A percentile compares a stretch with the other conserved stretches of the same genome.
Conservation (phyloP, 2,797 vertebrate genomes). For the Sebastolobus alascanus region DNA sequence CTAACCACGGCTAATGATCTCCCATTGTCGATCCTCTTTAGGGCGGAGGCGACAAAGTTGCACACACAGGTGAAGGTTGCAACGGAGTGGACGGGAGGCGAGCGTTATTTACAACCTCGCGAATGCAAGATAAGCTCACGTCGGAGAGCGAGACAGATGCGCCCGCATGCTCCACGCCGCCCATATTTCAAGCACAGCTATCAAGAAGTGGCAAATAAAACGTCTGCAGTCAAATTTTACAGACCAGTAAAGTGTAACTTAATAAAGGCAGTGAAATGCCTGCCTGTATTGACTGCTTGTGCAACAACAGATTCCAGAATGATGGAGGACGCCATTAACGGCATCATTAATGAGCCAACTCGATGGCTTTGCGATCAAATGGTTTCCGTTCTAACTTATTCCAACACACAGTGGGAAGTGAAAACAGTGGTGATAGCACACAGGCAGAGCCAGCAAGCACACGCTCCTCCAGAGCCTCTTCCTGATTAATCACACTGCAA, state of each 20-base stretch:
- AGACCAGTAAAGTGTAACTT: slow-evolving; percentile 83
- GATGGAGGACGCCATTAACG: slow-evolving; percentile 81
- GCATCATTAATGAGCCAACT: slow-evolving; percentile 77
- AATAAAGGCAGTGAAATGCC: slow-evolving; percentile 72
- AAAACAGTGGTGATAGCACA: slow-evolving; percentile 66
- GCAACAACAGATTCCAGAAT: slow-evolving; percentile 73
- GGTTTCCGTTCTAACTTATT: slow-evolving; percentile 69
- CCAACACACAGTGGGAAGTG: slow-evolving; percentile 72
- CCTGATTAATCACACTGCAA: slow-evolving; percentile 75
- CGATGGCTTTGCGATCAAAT: slow-evolving; percentile 75
- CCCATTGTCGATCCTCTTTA: slow-evolving; percentile 54
- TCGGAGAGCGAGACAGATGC: slow-evolving; percentile 48
- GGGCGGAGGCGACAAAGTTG: slow-evolving; percentile 34
- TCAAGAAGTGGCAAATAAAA: slow-evolving; percentile 80
- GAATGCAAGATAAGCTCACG: slow-evolving; percentile 46
- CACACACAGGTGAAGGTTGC: slow-evolving; percentile 56
- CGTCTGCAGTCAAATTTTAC: slow-evolving; percentile 82
- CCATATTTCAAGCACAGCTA: slow-evolving; percentile 70
- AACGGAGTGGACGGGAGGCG: slow-evolving; percentile 25
- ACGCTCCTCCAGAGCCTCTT: slow-evolving; percentile 50
- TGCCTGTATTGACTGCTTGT: slow-evolving; percentile 66
- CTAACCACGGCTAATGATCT: slow-evolving; percentile 74
- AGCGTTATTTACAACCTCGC: slow-evolving; percentile 68
- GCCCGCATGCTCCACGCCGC: slow-evolving; percentile 33
- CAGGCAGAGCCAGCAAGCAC: slow-evolving; percentile 41